Base-by-base conservation (phyloP, 1,140 invertebrate species). In the Panagrolaimus sp. region DNA sequence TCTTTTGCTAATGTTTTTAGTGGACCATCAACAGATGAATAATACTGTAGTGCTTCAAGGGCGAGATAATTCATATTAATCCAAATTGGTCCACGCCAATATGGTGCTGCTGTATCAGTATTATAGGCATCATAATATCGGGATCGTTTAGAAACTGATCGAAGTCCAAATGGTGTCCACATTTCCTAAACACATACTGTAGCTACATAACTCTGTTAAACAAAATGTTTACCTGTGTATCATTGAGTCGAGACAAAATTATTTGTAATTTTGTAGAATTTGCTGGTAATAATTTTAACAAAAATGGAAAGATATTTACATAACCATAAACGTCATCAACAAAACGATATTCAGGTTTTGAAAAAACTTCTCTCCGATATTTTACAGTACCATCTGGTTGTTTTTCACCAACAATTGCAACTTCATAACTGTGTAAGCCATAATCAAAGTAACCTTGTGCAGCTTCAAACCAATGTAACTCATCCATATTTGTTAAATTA, bases 121-220 rank as follows among this genome's bases (percentile, higher is more conserved):
- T 99, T 99, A n/a, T 88, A 85, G 80, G 91, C 89, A 86, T 91
- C 90, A 81, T 98, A 98, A 9, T 96, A 83, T 0, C 91, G 91
- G 0, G 93, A 90, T 13, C 85, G 88, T 79, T 90, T 91, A 0
- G 93, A 89, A 1, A 99, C 84, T 0, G 95, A 98, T 72, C 92
- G 87, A 11, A 99, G 84, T 5, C 96, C 96, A 84, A 88, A 97
- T 4, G 90, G 87, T 0, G 93, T 95, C 94, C 95, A 98, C 0
- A 98, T 78, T 8, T 78, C 71, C 31, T 38, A 38, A 4, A 38
- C 2, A 38, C 31, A 38, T 38, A 38, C 31, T 38, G 31, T 7
- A 38, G 31, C 7, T 38, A 38, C 31, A 81, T 78, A 45, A 53
- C n/a, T 51, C 48, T 44, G n/a, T 63, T 14, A 44, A 47, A 46